Conservation (phyloP, 2,797 vertebrate species). For the Microctenopoma steveboyesi region DNA sequence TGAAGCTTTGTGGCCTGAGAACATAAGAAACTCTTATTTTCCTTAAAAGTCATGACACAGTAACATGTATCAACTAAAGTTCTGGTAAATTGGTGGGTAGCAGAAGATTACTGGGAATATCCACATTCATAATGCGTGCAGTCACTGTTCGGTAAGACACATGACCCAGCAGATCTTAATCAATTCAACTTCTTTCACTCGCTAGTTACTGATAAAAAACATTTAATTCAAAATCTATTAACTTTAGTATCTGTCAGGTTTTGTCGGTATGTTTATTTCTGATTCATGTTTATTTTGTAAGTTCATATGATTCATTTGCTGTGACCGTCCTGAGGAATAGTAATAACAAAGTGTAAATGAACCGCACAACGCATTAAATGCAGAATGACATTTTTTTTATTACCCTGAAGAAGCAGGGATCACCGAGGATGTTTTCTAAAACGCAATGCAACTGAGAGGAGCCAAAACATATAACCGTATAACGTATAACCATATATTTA, state of each 20-base stretch:
- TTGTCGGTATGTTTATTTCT: slow-evolving; percentile 34
- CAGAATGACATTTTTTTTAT: slow-evolving; percentile 53
- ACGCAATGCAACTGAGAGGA: slow-evolving; percentile 39
- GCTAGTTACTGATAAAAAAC: slow-evolving; percentile 50
- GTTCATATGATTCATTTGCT: slow-evolving; percentile 49
- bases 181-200: slow-evolving; percentile 11
- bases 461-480: no score
- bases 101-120: slow-evolving; percentile 25
- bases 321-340: slow-evolving; percentile 32
- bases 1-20: no score
- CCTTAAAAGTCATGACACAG: no score
- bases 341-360: slow-evolving; percentile 46
- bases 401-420: slow-evolving; percentile 39
- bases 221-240: slow-evolving; percentile 15
- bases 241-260: slow-evolving; percentile 23
- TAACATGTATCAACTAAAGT: slow-evolving; percentile 8
- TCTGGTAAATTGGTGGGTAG: slow-evolving; percentile 12
- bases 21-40: no score
- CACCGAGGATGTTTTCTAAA: slow-evolving; percentile 39
- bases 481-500: not conserved
- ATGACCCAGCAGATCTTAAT: slow-evolving; percentile 18
- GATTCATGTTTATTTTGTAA: slow-evolving; percentile 47
- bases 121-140: slow-evolving; percentile 51
- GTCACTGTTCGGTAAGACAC: slow-evolving; percentile 27
- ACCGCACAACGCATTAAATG: slow-evolving; percentile 46